Evolutionary conservation across 2,113 vertebrate species (phyloP).

Genomic region (Odontesthes bonariensis): DNA sequence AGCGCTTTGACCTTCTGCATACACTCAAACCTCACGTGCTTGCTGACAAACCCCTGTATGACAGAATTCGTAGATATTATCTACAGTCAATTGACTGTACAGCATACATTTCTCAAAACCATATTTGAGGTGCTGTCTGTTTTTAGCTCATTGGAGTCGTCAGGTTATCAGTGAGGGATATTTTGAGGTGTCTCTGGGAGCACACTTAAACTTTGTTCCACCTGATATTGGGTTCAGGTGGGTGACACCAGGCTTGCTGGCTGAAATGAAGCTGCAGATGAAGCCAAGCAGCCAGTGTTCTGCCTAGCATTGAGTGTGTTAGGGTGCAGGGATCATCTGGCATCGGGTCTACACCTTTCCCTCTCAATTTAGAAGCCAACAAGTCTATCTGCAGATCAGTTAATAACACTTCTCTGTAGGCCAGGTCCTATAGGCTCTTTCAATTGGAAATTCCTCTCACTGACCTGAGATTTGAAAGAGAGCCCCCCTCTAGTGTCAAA

Average conservation of each 20-base stretch:
- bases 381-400: constrained; percentile 75
- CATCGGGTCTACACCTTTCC: constrained; percentile 51
- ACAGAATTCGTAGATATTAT: neutral
- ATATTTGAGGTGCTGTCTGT: neutral
- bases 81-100: neutral
- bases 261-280: constrained; percentile 19
- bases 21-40: neutral
- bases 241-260: constrained; percentile 33
- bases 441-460: constrained; percentile 64
- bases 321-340: constrained; percentile 59
- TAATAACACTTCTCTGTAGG: constrained; percentile 64
- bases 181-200: constrained; percentile 9
- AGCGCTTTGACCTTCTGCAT: neutral
- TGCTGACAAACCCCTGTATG: constrained; percentile 1
- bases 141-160: constrained; percentile 47
- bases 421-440: constrained; percentile 60
- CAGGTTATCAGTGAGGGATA: constrained; percentile 29
- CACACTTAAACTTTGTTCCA: constrained; percentile 18
- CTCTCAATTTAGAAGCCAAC: constrained; percentile 67
- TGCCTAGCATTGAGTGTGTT: constrained; percentile 18
- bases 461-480: constrained; percentile 62
- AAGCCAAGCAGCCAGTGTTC: constrained; percentile 38
- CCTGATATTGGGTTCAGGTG: constrained; percentile 18
- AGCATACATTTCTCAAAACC: neutral
- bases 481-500: constrained; percentile 14